phyloP scores from a whole-genome alignment of 2,113 vertebrate genomes.

The Spermophilus dauricus region DNA sequence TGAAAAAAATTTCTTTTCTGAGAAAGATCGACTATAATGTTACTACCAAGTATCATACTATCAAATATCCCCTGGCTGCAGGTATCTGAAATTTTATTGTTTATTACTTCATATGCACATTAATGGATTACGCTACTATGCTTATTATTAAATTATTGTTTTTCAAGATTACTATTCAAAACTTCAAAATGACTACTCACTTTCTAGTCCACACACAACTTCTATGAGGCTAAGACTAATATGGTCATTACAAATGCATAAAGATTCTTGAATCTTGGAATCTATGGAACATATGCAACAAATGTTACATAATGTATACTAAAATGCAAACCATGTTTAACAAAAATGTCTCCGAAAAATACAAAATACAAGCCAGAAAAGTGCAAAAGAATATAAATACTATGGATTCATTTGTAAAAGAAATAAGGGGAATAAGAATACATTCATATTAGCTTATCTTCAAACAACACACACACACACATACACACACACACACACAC shows the following conservation, averaged over 20 bases:
- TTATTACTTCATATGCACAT: neutral
- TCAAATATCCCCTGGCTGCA: neutral
- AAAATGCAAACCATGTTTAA: slow-evolving; percentile 41
- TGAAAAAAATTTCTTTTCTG: slow-evolving; percentile 21
- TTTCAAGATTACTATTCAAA: neutral
- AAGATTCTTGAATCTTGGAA: slow-evolving; percentile 66
- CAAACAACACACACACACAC: neutral
- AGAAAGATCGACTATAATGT: neutral
- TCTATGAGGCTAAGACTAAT: slow-evolving; percentile 58
- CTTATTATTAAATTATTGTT: neutral
- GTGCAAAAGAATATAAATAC: slow-evolving; percentile 43
- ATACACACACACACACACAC: neutral
- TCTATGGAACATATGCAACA: slow-evolving; percentile 71
- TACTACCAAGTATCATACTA: neutral
- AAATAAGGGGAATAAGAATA: neutral
- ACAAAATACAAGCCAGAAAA: slow-evolving; percentile 4
- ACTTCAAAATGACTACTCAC: slow-evolving; percentile 5
- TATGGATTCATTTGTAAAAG: slow-evolving; percentile 9
- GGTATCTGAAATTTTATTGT: neutral
- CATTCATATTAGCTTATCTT: neutral
- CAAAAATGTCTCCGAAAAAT: slow-evolving; percentile 19
- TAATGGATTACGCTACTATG: neutral
- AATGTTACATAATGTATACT: slow-evolving; percentile 68
- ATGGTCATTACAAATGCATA: slow-evolving; percentile 65
- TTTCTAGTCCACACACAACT: slow-evolving; percentile 26